phyloP scores from a whole-genome alignment of 2,113 vertebrate genomes.

The Zapus hudsonius region DNA sequence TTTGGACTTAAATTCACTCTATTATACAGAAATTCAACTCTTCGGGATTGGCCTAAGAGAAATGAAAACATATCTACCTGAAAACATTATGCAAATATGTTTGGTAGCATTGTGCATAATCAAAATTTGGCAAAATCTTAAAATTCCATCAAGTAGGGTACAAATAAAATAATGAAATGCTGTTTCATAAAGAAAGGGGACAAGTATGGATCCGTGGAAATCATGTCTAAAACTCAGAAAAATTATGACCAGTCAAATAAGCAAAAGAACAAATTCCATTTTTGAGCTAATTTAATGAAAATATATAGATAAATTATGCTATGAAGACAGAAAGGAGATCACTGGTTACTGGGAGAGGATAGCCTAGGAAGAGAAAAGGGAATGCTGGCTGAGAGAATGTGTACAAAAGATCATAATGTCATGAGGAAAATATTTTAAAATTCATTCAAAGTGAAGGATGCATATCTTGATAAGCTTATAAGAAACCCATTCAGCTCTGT shows the following conservation, averaged over 20 bases:
- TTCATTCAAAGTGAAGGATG: not conserved
- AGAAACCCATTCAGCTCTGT: not conserved
- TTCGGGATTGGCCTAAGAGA: not conserved
- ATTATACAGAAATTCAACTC: not conserved
- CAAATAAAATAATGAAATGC: not conserved
- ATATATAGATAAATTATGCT: not conserved
- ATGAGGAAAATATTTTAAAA: not conserved
- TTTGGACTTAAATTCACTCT: not conserved
- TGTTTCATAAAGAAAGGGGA: not conserved
- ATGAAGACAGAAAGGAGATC: not conserved
- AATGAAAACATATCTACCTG: not conserved
- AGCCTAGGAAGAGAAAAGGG: accelerated
- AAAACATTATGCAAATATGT: not conserved
- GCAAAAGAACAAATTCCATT: not conserved
- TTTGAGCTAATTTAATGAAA: not conserved
- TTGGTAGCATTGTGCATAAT: not conserved
- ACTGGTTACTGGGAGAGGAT: not conserved
- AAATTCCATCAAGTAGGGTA: not conserved
- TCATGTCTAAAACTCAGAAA: not conserved
- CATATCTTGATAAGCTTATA: not conserved
- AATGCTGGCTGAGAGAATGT: not conserved
- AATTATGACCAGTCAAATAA: not conserved
- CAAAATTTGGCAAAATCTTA: not conserved
- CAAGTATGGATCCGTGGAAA: not conserved
- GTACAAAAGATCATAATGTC: not conserved